Conservation (phyloP, 2,888 invertebrate genomes). For the Acholoe squamosa region DNA sequence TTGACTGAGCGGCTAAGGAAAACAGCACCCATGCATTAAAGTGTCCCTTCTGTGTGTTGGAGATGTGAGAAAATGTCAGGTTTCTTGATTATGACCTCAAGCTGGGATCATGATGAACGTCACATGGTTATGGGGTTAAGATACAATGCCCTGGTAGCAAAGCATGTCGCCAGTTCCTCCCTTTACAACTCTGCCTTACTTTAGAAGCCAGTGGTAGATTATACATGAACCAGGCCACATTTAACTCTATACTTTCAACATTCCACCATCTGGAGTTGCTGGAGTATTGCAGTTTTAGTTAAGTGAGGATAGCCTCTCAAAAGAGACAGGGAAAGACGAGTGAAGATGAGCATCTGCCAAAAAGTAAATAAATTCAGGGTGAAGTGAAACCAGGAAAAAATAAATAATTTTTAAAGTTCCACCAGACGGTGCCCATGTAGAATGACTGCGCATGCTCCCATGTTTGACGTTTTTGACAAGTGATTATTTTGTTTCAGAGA, state of each 20-base stretch:
- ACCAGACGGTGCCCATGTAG: slow-evolving; percentile 20
- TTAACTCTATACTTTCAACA: too few relatives aligned
- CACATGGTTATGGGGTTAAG: too few relatives aligned
- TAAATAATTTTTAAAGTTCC: neutral
- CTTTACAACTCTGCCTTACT: too few relatives aligned
- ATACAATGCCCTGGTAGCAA: too few relatives aligned
- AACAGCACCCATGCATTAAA: neutral
- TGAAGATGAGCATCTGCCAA: neutral
- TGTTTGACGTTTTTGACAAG: slow-evolving; percentile 62
- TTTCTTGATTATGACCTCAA: neutral
- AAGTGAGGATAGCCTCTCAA: neutral
- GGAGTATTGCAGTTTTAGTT: neutral
- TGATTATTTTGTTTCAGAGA: slow-evolving; percentile 56
- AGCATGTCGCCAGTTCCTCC: too few relatives aligned
- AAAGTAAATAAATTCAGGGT: neutral
- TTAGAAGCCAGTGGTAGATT: too few relatives aligned
- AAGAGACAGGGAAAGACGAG: neutral
- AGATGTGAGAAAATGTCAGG: neutral
- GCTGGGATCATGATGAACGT: too few relatives aligned
- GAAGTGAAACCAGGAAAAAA: neutral
- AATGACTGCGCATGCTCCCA: slow-evolving; percentile 18
- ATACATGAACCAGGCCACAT: too few relatives aligned
- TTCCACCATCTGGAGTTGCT: neutral
- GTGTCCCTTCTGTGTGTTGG: neutral
- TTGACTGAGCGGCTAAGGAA: neutral